Percentiles rank a stretch among this genome's conserved stretches.
phyloP scores from a whole-genome alignment of 2,888 invertebrate species.

The Julus scanicus region DNA sequence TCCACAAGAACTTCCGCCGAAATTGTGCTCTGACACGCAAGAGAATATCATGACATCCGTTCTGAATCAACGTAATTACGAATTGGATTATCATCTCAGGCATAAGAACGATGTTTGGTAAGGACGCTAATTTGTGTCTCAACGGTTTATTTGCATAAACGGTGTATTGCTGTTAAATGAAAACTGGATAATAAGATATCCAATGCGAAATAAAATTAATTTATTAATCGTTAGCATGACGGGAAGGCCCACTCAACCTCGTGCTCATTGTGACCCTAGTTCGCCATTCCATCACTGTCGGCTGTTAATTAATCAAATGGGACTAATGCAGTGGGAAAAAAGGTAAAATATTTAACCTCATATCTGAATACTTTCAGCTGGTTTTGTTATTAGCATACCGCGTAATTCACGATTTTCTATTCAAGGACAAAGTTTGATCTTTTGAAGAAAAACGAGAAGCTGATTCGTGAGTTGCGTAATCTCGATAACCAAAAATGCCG shows the following conservation, averaged over 20 bases:
- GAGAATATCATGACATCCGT: slow-evolving; percentile 87
- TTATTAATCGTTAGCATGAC: slow-evolving; percentile 66
- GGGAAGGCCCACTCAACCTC: slow-evolving; percentile 69
- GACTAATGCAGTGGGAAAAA: slow-evolving; percentile 89
- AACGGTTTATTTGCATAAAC: not conserved
- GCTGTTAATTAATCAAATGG: slow-evolving; percentile 89
- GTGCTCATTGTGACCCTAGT: slow-evolving; percentile 69
- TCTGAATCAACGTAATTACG: slow-evolving; percentile 84
- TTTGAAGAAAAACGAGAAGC: slow-evolving; percentile 85
- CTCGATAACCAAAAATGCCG: slow-evolving; percentile 92
- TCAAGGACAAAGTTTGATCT: slow-evolving; percentile 78
- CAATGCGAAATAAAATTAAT: not conserved
- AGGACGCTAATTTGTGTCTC: too few relatives aligned
- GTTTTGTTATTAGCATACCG: not conserved
- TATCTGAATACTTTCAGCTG: not conserved
- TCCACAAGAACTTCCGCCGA: slow-evolving; percentile 76
- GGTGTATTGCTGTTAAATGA: too few relatives aligned
- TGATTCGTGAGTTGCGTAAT: slow-evolving; percentile 90
- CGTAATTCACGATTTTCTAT: not conserved
- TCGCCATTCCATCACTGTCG: slow-evolving; percentile 86
- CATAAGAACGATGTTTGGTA: slow-evolving; percentile 61
- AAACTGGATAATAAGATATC: not conserved
- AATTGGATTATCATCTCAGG: slow-evolving; percentile 75
- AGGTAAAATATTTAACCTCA: slow-evolving; percentile 68
- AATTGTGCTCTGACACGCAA: slow-evolving; percentile 80